Percentiles rank a stretch among this genome's conserved stretches.
Conservation (phyloP, 2,797 vertebrate genomes). For the Chanos chanos region DNA sequence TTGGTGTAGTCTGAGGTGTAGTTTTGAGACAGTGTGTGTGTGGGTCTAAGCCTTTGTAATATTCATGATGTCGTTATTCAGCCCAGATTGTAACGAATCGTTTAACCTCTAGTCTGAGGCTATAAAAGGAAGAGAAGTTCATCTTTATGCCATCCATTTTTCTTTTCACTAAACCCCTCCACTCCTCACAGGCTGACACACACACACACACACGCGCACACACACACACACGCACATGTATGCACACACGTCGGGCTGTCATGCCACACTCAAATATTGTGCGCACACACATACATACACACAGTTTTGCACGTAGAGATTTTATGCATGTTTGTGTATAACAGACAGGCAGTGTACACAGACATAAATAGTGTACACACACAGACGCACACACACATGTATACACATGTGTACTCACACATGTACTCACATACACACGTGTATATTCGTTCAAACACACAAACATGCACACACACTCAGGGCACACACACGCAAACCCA, state of each 20-base stretch:
- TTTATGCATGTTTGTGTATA: too few species aligned
- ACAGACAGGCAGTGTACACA: too few species aligned
- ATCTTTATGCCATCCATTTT: conserved; percentile 73
- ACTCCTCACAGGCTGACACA: conserved; percentile 34
- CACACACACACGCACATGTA: background rate
- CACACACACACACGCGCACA: background rate
- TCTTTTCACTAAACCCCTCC: conserved; percentile 60
- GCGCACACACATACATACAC: background rate
- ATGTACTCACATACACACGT: background rate
- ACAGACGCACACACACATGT: background rate
- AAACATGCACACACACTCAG: background rate
- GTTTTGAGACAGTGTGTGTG: too few species aligned
- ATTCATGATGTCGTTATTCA: conserved; percentile 81
- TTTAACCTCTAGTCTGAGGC: conserved; percentile 78
- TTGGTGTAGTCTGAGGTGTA: too few species aligned
- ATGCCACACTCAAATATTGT: background rate
- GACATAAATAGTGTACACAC: too few species aligned
- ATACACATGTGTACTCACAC: background rate
- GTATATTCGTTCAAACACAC: too few species aligned
- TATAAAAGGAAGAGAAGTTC: conserved; percentile 81
- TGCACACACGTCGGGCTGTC: too few species aligned
- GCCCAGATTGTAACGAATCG: conserved; percentile 69
- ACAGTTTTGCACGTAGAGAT: too few species aligned
- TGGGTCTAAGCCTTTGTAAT: conserved; percentile 65
- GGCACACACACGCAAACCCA: background rate